phyloP scores from a whole-genome alignment of 2,113 vertebrate genomes.

The Tretioscincus oriximinensis region DNA sequence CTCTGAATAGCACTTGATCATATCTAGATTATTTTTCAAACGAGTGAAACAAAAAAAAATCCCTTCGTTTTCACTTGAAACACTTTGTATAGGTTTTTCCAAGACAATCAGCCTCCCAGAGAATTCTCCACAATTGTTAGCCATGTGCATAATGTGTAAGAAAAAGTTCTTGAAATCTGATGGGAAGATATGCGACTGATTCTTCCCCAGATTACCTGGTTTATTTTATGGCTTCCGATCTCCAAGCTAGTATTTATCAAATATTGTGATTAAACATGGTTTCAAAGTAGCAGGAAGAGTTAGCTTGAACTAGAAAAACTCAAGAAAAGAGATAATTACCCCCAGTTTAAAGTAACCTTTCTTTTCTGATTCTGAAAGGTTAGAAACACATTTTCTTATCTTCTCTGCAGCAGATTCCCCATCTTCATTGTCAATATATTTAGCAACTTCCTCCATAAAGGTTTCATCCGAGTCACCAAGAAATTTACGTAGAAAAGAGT shows the following conservation, averaged over 20 bases:
- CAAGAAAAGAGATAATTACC: neutral
- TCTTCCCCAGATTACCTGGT: neutral
- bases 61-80: too few species aligned
- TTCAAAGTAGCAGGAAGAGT: neutral
- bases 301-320: neutral
- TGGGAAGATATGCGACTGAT: too few species aligned
- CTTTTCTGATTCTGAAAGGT: neutral
- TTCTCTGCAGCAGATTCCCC: neutral
- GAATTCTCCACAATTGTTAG: too few species aligned
- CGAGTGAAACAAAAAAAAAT: too few species aligned
- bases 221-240: neutral
- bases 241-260: neutral
- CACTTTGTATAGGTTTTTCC: too few species aligned
- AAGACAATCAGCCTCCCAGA: too few species aligned
- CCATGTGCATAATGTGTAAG: too few species aligned
- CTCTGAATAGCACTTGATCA: too few species aligned
- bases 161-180: too few species aligned
- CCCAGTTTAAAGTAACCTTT: neutral
- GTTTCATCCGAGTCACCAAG: neutral
- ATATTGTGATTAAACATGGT: neutral
- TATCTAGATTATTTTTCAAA: too few species aligned
- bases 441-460: neutral
- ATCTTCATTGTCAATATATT: neutral
- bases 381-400: neutral
- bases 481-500: neutral